These are phyloP conservation scores for Picus viridis DNA, from an alignment of 2,797 vertebrate species.

Conservation along the genomic window DNA sequence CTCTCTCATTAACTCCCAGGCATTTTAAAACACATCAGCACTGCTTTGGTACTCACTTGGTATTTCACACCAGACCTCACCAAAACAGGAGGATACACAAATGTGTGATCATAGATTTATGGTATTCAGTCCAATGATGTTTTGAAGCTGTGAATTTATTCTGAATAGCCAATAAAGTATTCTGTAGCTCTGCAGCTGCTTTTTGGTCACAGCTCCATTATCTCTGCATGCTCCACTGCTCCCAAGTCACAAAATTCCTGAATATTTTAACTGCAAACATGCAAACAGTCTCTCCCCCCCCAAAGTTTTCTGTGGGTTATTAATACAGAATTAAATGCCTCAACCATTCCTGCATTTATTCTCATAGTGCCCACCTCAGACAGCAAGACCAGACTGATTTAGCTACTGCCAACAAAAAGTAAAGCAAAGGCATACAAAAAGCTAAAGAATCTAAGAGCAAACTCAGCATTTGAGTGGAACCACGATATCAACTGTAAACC, in stretches of 20 bases:
- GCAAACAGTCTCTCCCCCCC: neutral
- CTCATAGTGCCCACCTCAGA: too few relatives aligned
- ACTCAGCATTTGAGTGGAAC: neutral
- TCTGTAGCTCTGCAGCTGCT: neutral
- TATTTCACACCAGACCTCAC: neutral
- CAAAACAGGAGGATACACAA: neutral
- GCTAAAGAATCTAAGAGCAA: too few relatives aligned
- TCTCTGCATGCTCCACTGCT: neutral
- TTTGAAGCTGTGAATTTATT: neutral
- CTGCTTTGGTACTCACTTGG: neutral
- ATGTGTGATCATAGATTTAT: neutral
- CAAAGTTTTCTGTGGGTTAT: neutral
- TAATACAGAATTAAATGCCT: neutral
- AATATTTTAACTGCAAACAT: slow-evolving; percentile 12
- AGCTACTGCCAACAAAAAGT: too few relatives aligned
- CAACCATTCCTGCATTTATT: neutral
- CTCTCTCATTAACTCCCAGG: neutral
- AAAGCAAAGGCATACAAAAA: too few relatives aligned
- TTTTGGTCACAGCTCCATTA: neutral
- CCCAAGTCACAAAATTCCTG: neutral
- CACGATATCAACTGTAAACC: neutral
- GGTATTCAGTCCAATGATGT: neutral
- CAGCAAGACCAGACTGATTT: too few relatives aligned
- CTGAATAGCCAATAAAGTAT: neutral
- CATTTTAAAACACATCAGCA: neutral